phyloP scores from a whole-genome alignment of 1,140 invertebrate species.

The Achatina immaculata region DNA sequence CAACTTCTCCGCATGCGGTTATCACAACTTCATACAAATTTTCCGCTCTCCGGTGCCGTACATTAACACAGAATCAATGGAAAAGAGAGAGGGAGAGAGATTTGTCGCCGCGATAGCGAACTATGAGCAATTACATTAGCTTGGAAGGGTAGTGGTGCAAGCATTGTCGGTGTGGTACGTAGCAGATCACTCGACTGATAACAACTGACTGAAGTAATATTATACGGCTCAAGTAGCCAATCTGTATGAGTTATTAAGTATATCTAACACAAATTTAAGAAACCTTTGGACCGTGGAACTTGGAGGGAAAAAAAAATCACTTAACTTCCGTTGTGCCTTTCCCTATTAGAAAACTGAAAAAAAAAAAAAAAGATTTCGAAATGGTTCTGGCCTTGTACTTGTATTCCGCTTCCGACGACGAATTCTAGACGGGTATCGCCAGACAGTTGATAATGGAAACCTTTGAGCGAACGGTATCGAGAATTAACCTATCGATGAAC shows the following conservation, averaged over 20 bases:
- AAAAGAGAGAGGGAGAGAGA: neutral
- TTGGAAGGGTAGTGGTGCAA: neutral
- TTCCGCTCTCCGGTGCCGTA: neutral
- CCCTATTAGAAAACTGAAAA: neutral
- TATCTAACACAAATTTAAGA: neutral
- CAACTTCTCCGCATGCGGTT: neutral
- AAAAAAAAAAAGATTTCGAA: neutral
- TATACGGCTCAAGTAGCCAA: neutral
- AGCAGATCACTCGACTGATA: neutral
- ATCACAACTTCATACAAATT: constrained; percentile 10
- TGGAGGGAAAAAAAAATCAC: neutral
- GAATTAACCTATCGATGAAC: constrained; percentile 9
- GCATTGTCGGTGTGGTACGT: neutral
- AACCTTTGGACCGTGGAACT: neutral
- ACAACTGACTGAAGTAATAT: neutral
- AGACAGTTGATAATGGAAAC: constrained; percentile 7
- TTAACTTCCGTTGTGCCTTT: neutral
- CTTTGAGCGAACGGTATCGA: constrained; percentile 14
- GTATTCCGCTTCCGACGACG: neutral
- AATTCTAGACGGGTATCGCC: neutral
- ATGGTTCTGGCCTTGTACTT: neutral
- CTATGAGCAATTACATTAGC: neutral
- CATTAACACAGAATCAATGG: neutral
- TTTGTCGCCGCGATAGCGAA: neutral
- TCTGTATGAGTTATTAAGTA: neutral